Evolutionary conservation across 2,113 vertebrate species (phyloP).

Genomic region (Campylomormyrus tamandua): DNA sequence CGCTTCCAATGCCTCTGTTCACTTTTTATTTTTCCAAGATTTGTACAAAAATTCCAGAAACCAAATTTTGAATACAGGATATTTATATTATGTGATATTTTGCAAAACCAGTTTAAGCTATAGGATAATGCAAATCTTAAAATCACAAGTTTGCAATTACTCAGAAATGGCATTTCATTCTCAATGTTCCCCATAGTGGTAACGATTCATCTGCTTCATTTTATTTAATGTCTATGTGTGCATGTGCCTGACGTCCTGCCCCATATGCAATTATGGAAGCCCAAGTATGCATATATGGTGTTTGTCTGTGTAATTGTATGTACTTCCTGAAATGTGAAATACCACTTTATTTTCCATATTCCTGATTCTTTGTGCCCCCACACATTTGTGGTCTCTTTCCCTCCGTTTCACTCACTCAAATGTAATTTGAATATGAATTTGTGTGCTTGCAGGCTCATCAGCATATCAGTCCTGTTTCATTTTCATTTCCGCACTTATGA

Average conservation of each 20-base stretch:
- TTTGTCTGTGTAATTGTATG: background rate
- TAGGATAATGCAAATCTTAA: background rate
- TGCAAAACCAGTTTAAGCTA: background rate
- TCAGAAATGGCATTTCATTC: background rate
- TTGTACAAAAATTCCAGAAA: background rate
- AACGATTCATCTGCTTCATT: background rate
- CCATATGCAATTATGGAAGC: background rate
- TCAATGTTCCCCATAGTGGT: background rate
- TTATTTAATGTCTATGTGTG: background rate
- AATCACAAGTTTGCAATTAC: background rate
- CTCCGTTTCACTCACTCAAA: background rate
- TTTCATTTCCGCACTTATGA: background rate
- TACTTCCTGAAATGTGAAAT: background rate
- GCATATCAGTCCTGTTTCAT: background rate
- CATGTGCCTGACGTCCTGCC: background rate
- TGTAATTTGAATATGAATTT: background rate
- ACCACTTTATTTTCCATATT: background rate
- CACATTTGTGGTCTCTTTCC: background rate
- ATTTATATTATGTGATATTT: background rate
- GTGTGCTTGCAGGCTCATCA: background rate
- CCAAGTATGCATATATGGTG: background rate
- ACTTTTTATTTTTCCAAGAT: background rate
- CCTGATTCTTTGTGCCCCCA: background rate
- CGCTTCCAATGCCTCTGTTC: background rate
- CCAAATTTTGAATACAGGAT: background rate